phyloP scores from a whole-genome alignment of 2,797 vertebrate species.

The Columba guinea region DNA sequence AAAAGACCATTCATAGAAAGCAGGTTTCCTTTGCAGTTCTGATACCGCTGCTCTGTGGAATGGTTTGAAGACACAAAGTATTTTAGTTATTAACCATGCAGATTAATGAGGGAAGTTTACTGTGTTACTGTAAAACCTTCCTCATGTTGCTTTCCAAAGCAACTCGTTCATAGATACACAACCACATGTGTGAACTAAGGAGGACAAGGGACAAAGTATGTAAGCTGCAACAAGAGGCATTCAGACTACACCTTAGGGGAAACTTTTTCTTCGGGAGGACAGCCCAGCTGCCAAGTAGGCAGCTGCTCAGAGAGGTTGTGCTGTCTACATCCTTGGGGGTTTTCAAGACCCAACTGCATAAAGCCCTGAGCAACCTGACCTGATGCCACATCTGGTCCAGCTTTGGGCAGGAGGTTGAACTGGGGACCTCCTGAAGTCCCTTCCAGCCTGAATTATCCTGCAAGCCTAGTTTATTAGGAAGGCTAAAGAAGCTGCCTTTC shows the following conservation, averaged over 20 bases:
- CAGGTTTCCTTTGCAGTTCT: background rate
- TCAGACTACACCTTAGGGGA: background rate
- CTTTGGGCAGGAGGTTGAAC: background rate
- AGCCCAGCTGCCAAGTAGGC: background rate
- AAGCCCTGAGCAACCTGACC: background rate
- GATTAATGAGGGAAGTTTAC: background rate
- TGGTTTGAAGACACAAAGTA: background rate
- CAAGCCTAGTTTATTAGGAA: background rate
- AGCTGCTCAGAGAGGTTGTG: background rate
- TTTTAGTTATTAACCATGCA: background rate
- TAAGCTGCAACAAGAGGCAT: background rate
- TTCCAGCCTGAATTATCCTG: background rate
- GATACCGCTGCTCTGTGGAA: background rate
- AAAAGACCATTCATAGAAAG: background rate
- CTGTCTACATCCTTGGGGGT: background rate
- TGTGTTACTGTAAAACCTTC: background rate
- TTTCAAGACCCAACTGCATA: background rate
- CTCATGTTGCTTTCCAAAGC: background rate
- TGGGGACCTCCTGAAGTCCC: background rate
- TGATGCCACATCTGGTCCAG: background rate
- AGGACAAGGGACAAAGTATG: background rate
- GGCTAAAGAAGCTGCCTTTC: background rate
- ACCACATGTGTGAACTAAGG: background rate
- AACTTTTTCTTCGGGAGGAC: background rate
- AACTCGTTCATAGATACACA: background rate